These are phyloP conservation scores for Psophia crepitans DNA, from an alignment of 2,113 vertebrate genomes.

Conservation along the genomic window DNA sequence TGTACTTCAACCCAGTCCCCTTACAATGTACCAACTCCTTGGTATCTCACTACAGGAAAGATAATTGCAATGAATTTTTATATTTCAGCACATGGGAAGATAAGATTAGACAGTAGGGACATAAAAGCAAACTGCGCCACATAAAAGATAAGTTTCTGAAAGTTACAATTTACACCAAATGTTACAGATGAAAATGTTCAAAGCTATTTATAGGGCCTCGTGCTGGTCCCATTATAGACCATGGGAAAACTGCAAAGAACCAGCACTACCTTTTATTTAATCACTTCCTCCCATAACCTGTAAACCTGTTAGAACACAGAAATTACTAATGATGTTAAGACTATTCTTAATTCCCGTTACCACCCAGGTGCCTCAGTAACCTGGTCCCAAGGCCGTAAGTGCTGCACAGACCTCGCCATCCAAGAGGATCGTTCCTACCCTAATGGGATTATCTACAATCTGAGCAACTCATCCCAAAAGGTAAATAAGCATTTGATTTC, in stretches of 20 bases:
- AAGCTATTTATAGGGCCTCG: constrained; percentile 28
- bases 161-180: constrained; percentile 67
- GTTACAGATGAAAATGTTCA: constrained; percentile 57
- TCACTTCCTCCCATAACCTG: not conserved
- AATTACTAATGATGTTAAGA: not conserved
- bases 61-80: constrained; percentile 70
- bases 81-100: constrained; percentile 64
- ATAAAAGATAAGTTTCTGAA: constrained; percentile 68
- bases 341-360: not conserved
- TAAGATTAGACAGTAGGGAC: constrained; percentile 66
- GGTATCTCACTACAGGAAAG: constrained; percentile 53
- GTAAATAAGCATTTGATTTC: constrained; percentile 10
- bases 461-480: constrained; percentile 13
- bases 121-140: constrained; percentile 62
- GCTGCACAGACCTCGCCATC: not conserved
- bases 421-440: not conserved
- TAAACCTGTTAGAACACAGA: not conserved
- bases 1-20: not conserved
- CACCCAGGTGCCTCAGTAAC: not conserved
- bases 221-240: not conserved
- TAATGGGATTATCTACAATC: not conserved
- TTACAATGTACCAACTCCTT: constrained; percentile 15
- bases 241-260: not conserved
- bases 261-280: not conserved
- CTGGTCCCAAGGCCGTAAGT: not conserved